Evolutionary conservation across 2,888 invertebrate genomes (phyloP).

Genomic region (Pyrrhia umbra): DNA sequence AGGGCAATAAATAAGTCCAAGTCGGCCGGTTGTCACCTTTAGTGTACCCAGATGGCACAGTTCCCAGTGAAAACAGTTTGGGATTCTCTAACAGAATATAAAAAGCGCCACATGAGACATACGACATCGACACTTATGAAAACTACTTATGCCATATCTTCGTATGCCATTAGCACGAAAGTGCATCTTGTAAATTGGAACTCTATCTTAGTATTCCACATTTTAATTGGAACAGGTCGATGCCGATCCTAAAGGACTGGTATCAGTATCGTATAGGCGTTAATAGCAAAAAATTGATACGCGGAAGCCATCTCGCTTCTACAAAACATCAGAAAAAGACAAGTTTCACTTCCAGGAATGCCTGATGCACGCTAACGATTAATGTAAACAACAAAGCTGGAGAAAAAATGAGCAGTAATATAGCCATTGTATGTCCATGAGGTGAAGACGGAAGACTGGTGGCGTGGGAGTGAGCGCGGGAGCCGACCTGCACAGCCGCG

Average conservation of each 20-base stretch:
- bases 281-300: conserved; percentile 76
- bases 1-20: conserved; percentile 76
- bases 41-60: conserved; percentile 81
- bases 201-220: conserved; percentile 69
- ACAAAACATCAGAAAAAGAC: conserved; percentile 79
- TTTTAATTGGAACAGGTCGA: conserved; percentile 76
- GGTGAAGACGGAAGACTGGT: conserved; percentile 81
- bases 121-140: conserved; percentile 22
- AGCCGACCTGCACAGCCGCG: conserved; percentile 78
- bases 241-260: conserved; percentile 74
- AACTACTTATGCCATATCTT: conserved; percentile 10
- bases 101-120: conserved; percentile 44
- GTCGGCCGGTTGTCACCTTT: conserved; percentile 79
- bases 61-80: conserved; percentile 80
- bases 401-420: conserved; percentile 83
- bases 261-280: conserved; percentile 63
- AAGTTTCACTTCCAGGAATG: conserved; percentile 86
- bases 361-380: conserved; percentile 78
- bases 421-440: conserved; percentile 83
- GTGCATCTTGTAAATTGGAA: conserved; percentile 27
- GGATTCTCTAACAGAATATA: conserved; percentile 66
- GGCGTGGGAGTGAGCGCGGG: conserved; percentile 82
- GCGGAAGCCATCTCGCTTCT: conserved; percentile 82
- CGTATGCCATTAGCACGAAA: neutral
- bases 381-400: conserved; percentile 81